phyloP scores from a whole-genome alignment of 1,140 invertebrate genomes.

The Drosophila burlai region DNA sequence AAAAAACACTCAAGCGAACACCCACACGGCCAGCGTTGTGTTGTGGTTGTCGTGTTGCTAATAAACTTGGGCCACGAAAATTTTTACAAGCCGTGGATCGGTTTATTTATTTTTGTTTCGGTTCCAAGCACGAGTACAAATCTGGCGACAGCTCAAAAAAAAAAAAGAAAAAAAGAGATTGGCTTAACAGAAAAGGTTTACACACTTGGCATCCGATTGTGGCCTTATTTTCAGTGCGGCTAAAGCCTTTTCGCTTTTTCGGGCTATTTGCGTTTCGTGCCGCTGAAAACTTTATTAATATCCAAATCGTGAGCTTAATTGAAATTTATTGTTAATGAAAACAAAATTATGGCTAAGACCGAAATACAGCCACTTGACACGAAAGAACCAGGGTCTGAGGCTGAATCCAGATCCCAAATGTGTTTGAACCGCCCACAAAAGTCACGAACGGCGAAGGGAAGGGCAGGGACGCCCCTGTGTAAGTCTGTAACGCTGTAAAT shows the following conservation, averaged over 20 bases:
- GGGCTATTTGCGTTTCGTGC: conserved; percentile 72
- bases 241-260: conserved; percentile 24
- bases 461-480: conserved; percentile 3
- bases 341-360: conserved; percentile 66
- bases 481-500: neutral
- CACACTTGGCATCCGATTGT: conserved; percentile 36
- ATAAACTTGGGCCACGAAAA: conserved; percentile 54
- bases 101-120: neutral
- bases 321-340: conserved; percentile 84
- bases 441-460: conserved; percentile 13
- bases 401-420: conserved; percentile 21
- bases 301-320: conserved; percentile 81
- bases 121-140: conserved; percentile 25
- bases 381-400: conserved; percentile 61
- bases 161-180: conserved; percentile 8
- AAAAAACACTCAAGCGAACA: conserved; percentile 44
- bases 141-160: conserved; percentile 33
- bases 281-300: conserved; percentile 79
- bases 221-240: conserved; percentile 37
- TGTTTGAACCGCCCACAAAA: conserved; percentile 55
- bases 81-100: conserved; percentile 18
- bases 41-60: conserved; percentile 46
- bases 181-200: conserved; percentile 27
- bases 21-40: conserved; percentile 34
- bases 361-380: conserved; percentile 65